Evolutionary conservation across 2,113 vertebrate genomes (phyloP), one percentile per base, ranked within the genome.

Genomic region (Turnix velox): DNA sequence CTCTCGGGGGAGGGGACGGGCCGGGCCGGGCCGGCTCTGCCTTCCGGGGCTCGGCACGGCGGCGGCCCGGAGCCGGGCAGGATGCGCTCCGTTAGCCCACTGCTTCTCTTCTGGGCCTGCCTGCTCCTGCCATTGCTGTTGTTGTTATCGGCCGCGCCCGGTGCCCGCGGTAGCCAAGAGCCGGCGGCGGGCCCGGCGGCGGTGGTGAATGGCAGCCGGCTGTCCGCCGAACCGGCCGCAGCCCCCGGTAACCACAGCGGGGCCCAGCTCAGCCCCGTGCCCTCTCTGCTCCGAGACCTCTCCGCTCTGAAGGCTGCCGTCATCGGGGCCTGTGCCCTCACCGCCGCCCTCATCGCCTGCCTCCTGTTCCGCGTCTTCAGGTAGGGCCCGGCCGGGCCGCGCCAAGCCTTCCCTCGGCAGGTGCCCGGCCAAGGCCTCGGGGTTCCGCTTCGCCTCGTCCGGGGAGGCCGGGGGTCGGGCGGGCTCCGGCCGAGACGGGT

Each of bases 331-430:
- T 99, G 98, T 94, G 98, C 97, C 86, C 89, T 98, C 95, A 98
- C 98, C 79, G 98, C 97, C 74, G 96, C 97, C 35, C 98, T 99
- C 93, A 96, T 99, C 97, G 98, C 96, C 69, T 98, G 98, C 94
- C 97, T 99, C 89, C 97, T 99, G 95, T 91, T 98, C 93, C 98
- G 98, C 95, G 97, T 99, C 91, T 92, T 98, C 98, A 99, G 99
- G 99, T 99, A 98, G 49, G 77, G 45, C 83, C 23, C 49, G 37
- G 25, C 84, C n/a, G 52, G 42, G 52, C 39, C 28, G 73, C 19
- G 58, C 73, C 46, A 35, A 15, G 27, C 45, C 72, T 33, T n/a
- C 14, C 43, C 27, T 46, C 33, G 46, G 62, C 88, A 90, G 88
- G 88, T 90, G 88, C 49, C 42, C 61, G 45, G 27, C 18, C 74